Evolutionary conservation across 2,888 invertebrate genomes (phyloP).

Genomic region (Nemurella pictetii): DNA sequence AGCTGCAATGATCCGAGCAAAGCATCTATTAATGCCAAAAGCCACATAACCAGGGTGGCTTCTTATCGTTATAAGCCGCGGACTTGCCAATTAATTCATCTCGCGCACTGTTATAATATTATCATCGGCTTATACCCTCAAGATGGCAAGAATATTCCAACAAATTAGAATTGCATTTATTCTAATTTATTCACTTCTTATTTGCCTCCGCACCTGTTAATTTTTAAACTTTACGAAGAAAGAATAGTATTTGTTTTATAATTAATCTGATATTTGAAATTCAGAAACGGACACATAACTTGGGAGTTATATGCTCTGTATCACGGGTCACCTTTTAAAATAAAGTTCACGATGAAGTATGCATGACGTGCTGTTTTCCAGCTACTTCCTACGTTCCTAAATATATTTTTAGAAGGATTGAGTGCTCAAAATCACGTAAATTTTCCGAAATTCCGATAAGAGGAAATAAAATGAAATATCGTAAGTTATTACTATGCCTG

Average conservation of each 20-base stretch:
- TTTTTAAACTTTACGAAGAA: slow-evolving; percentile 15
- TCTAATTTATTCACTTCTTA: slow-evolving; percentile 29
- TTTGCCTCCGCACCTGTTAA: slow-evolving; percentile 23
- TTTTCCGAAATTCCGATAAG: neutral
- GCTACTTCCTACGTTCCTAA: neutral
- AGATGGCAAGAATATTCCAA: neutral
- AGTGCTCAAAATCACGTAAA: neutral
- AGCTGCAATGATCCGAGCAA: neutral
- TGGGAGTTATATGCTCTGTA: neutral
- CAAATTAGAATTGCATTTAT: slow-evolving; percentile 24
- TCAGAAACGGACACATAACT: neutral
- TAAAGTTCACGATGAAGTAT: neutral
- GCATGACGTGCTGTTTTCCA: neutral
- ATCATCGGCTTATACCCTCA: neutral
- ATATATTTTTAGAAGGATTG: neutral
- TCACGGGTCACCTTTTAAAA: neutral
- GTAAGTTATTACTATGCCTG: neutral
- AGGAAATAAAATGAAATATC: neutral
- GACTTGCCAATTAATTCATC: slow-evolving; percentile 2
- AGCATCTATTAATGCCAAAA: neutral
- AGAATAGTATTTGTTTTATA: slow-evolving; percentile 10
- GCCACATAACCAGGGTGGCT: neutral
- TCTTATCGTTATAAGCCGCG: neutral
- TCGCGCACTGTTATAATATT: neutral
- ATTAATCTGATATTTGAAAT: neutral